Evolutionary conservation across 2,888 invertebrate species (phyloP), one percentile per base, ranked within the genome.

Genomic region (Papilio gigon): DNA sequence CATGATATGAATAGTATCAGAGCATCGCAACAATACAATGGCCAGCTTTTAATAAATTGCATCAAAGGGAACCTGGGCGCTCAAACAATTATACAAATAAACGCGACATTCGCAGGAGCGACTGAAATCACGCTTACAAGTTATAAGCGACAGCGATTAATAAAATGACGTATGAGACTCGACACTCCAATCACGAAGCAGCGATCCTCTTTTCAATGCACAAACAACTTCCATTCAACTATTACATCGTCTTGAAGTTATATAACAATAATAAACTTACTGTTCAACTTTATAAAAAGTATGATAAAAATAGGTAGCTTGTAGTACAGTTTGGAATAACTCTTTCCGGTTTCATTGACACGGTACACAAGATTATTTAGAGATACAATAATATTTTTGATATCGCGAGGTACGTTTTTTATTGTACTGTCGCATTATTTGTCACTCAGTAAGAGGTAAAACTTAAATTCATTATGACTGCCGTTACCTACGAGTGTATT

Each of bases 71-170:
- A 12, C 22, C 14, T 27, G 35, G 6, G 17, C 5, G 20, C 1
- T 9, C 33, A 47, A 47, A 47, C 14, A 62, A 33, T 44, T 20
- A 47, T 30, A 30, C 42, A 61, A 61, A 61, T 40, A 60, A 30
- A 53, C 27, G n/a, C n/a, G 30, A 44, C 61, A 40, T 44, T 62
- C 44, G 62, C 62, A 30, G 33, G 11, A 30, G 17, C 25, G 6
- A 9, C 27, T 20, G 25, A 40, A 40, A 61, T 22, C 22, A 20
- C 61, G 14, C 20, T 14, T 17, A 9, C 25, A 62, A 42, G 44
- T 30, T 3, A 61, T 17, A 30, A 53, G 53, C 44, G 42, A 44
- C 20, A 30, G 44, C 61, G 30, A 30, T 53, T n/a, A 53, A 6
- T 30, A 14, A 17, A 5, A 4, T 3, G 9, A 27, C 8, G n/a